These are phyloP conservation scores for Heliconius cydno DNA, from an alignment of 2,888 invertebrate species.

Conservation along the genomic window DNA sequence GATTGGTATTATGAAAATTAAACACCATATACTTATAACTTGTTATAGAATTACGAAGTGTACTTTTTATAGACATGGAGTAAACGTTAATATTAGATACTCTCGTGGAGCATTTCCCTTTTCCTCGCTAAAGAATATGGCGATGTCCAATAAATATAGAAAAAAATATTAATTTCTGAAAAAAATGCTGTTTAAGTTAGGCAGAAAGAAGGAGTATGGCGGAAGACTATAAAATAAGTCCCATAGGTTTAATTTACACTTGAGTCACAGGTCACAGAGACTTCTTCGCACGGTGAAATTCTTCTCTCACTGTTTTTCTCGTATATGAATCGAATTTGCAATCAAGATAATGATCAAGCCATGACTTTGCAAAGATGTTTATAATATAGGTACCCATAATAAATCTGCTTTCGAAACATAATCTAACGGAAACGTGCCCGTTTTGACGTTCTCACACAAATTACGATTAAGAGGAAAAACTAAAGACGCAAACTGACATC, in stretches of 20 bases:
- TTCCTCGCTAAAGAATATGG: not conserved
- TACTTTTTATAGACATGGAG: slow-evolving; percentile 14
- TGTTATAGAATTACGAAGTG: slow-evolving; percentile 25
- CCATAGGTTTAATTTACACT: too few relatives aligned
- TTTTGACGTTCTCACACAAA: slow-evolving; percentile 26
- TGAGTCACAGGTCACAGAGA: too few relatives aligned
- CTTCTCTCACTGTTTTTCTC: not conserved
- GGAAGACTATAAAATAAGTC: too few relatives aligned
- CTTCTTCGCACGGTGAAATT: not conserved
- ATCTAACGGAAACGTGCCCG: slow-evolving; percentile 2
- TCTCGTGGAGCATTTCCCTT: slow-evolving; percentile 8
- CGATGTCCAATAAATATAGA: not conserved
- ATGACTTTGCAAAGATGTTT: not conserved
- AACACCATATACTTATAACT: slow-evolving; percentile 39
- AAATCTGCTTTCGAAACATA: not conserved
- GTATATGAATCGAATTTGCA: not conserved
- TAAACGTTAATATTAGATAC: slow-evolving; percentile 12
- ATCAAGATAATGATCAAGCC: slow-evolving; percentile 8
- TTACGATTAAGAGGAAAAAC: slow-evolving; percentile 27
- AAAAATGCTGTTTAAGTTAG: too few relatives aligned
- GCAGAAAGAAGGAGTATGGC: too few relatives aligned
- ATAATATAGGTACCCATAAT: not conserved
- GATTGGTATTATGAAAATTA: slow-evolving; percentile 49
- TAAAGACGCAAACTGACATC: slow-evolving; percentile 25
- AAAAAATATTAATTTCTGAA: too few relatives aligned